phyloP scores from a whole-genome alignment of 2,888 invertebrate genomes.

The Odontothrips loti region DNA sequence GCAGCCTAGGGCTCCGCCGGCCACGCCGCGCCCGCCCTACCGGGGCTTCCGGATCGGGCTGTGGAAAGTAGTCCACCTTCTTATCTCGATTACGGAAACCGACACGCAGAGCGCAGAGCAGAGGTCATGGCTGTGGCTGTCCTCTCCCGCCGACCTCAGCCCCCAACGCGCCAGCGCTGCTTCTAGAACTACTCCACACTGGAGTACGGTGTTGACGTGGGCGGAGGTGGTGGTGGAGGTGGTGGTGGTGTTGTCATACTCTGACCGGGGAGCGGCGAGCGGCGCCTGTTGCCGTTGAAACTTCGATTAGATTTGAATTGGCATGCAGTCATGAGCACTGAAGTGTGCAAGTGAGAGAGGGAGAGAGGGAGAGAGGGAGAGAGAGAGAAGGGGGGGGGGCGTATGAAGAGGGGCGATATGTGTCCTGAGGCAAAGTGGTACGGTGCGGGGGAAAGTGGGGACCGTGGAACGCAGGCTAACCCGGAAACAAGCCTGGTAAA shows the following conservation, averaged over 20 bases:
- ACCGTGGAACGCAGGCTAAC: conserved; percentile 1
- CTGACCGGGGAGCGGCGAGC: too few species aligned
- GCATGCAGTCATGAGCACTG: background rate
- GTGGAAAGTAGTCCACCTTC: background rate
- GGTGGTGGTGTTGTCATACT: too few species aligned
- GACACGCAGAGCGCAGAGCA: background rate
- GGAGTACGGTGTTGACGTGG: too few species aligned
- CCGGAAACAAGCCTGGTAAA: background rate
- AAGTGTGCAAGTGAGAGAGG: background rate
- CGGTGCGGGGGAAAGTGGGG: conserved; percentile 4
- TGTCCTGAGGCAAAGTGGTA: background rate
- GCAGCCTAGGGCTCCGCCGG: too few species aligned
- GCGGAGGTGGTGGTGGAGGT: too few species aligned
- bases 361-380: background rate
- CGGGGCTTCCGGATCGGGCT: too few species aligned
- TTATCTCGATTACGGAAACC: background rate
- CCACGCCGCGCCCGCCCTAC: too few species aligned
- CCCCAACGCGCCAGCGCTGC: too few species aligned
- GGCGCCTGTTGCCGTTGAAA: too few species aligned
- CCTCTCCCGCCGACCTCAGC: background rate
- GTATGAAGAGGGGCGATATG: conserved; percentile 27
- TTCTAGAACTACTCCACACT: too few species aligned
- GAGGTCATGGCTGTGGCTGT: background rate
- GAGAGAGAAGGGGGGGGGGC: conserved; percentile 20
- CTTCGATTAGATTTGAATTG: too few species aligned